Conservation (phyloP, 2,113 vertebrate genomes). For the Cyanistes caeruleus region DNA sequence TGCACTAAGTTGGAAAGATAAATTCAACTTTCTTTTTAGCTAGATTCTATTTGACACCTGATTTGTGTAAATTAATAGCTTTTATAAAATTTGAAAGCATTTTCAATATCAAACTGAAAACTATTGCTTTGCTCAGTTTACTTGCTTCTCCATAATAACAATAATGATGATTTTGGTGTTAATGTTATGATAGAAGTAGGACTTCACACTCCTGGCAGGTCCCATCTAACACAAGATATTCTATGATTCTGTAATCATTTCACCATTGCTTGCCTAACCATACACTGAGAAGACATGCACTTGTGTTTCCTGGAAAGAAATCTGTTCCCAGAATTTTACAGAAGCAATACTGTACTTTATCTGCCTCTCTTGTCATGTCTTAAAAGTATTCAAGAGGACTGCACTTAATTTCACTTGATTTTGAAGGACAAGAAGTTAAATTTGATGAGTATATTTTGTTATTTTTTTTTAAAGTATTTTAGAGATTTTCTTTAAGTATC, state of each 20-base stretch:
- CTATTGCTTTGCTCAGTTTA: not conserved
- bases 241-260: not conserved
- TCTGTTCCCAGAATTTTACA: not conserved
- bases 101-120: not conserved
- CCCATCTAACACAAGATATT: not conserved
- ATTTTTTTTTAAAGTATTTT: not conserved
- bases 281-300: not conserved
- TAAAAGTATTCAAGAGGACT: not conserved
- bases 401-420: not conserved
- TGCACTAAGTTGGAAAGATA: not conserved
- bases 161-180: not conserved
- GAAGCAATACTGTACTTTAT: not conserved
- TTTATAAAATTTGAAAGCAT: not conserved
- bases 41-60: not conserved
- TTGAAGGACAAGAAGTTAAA: not conserved
- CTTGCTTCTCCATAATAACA: accelerated
- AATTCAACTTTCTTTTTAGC: not conserved
- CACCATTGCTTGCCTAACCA: not conserved
- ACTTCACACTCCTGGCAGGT: not conserved
- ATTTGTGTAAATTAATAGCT: not conserved
- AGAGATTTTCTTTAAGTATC: not conserved
- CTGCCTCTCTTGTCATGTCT: not conserved
- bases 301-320: not conserved
- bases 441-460: not conserved
- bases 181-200: not conserved